phyloP scores from a whole-genome alignment of 2,797 vertebrate species.

The Acrocephalus scirpaceus region DNA sequence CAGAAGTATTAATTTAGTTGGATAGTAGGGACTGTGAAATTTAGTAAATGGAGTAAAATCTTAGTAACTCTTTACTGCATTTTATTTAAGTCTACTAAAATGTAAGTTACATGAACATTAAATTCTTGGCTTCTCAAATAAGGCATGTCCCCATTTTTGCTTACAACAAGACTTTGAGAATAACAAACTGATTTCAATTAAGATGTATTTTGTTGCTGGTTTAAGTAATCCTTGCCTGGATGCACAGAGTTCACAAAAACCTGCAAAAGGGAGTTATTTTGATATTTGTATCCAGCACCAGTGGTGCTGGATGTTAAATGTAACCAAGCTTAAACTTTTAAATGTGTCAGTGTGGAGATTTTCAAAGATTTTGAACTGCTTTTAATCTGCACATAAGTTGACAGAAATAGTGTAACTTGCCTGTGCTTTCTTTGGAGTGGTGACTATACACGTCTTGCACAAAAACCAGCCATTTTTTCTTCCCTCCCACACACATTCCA shows the following conservation, averaged over 20 bases:
- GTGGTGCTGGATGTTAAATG: not conserved
- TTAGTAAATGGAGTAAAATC: not conserved
- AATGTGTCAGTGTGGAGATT: not conserved
- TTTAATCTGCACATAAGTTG: not conserved
- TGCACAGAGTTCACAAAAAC: not conserved
- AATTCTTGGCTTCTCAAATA: not conserved
- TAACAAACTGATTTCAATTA: not conserved
- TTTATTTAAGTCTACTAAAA: not conserved
- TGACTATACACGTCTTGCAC: not conserved
- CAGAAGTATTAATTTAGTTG: not conserved
- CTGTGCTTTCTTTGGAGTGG: not conserved
- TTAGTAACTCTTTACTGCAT: not conserved
- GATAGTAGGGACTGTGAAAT: not conserved
- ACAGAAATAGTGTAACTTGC: not conserved
- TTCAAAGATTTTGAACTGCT: not conserved
- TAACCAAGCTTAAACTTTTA: not conserved
- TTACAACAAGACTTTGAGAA: not conserved
- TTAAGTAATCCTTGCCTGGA: not conserved
- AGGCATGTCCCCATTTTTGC: not conserved
- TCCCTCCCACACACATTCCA: not conserved
- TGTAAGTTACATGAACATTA: not conserved
- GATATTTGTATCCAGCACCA: not conserved
- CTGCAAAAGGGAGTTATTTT: not conserved
- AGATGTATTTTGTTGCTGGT: not conserved
- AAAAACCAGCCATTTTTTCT: not conserved